A percentile compares a stretch with the other conserved stretches of the same genome.
Evolutionary conservation across 2,113 vertebrate species (phyloP).

Genomic region (Elachura formosa): DNA sequence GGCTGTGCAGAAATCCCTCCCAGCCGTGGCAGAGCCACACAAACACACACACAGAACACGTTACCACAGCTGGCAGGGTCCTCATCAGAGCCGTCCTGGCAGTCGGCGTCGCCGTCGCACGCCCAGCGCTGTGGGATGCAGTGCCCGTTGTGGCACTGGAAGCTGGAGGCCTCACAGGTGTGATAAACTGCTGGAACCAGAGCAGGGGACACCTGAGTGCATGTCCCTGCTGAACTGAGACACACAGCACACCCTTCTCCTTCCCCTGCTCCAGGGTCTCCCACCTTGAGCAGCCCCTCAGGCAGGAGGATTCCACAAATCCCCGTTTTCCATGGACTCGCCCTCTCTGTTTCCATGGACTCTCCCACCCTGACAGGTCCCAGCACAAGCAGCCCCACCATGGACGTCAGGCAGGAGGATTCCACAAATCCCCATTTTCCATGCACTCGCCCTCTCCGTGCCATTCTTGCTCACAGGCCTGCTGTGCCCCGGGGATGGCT

Average conservation of each 20-base stretch:
- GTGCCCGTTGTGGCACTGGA: conserved; percentile 93
- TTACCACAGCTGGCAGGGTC: conserved; percentile 82
- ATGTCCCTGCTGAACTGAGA: fast-evolving
- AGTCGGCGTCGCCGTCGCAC: conserved; percentile 91
- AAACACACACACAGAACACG: fast-evolving
- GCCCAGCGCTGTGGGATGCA: conserved; percentile 95
- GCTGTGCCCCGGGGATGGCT: background rate
- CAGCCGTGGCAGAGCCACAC: fast-evolving
- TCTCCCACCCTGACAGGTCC: too few relatives aligned
- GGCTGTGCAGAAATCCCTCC: background rate
- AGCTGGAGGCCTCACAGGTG: conserved; percentile 92
- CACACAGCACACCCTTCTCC: fast-evolving
- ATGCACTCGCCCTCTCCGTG: fast-evolving
- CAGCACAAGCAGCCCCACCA: fast-evolving
- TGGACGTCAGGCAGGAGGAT: background rate
- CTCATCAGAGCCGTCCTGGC: conserved; percentile 92
- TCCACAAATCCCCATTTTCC: background rate
- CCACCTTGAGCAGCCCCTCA: too few relatives aligned
- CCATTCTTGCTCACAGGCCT: background rate
- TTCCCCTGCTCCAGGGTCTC: fast-evolving
- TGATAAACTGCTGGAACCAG: conserved; percentile 82
- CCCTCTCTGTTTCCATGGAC: too few relatives aligned
- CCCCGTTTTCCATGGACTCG: too few relatives aligned
- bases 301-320: too few relatives aligned
- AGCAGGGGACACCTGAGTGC: background rate